A percentile compares a stretch with the other conserved stretches of the same genome.
phyloP scores from a whole-genome alignment of 2,888 invertebrate species.

The Lycocerus yunnanus region DNA sequence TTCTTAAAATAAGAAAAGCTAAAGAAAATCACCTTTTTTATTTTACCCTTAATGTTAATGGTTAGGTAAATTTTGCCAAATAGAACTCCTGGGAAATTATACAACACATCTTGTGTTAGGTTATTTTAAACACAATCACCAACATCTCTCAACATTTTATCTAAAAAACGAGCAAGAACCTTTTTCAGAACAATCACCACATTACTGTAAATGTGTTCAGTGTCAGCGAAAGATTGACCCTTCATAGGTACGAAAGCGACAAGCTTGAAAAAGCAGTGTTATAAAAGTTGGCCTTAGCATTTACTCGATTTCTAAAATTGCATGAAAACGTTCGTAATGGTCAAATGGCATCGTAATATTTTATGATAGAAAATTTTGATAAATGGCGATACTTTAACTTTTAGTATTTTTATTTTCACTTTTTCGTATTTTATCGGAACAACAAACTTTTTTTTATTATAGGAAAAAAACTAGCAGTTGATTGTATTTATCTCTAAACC shows the following conservation, averaged over 20 bases:
- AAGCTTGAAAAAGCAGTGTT: neutral
- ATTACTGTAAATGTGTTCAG: constrained; percentile 17
- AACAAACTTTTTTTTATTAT: neutral
- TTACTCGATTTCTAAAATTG: constrained; percentile 6
- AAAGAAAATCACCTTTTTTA: neutral
- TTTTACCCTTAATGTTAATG: neutral
- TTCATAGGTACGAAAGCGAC: constrained; percentile 8
- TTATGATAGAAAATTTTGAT: constrained; percentile 2
- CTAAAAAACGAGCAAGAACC: constrained; percentile 6
- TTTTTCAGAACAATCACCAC: constrained; percentile 17
- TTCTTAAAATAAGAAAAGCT: neutral
- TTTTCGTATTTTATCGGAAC: neutral
- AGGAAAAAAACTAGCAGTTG: neutral
- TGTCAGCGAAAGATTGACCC: constrained; percentile 22
- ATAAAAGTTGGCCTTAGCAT: constrained; percentile 2
- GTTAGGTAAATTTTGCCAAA: constrained; percentile 5
- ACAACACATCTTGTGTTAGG: constrained; percentile 10
- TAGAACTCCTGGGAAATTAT: constrained; percentile 18
- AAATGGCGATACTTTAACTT: neutral
- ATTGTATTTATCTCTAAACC: neutral
- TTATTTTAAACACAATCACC: constrained; percentile 7
- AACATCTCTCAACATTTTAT: constrained; percentile 11
- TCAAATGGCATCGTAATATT: constrained; percentile 1
- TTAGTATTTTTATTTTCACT: neutral
- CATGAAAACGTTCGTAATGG: neutral